Evolutionary conservation across 2,797 vertebrate genomes (phyloP).

Genomic region (Hyperoplus immaculatus): DNA sequence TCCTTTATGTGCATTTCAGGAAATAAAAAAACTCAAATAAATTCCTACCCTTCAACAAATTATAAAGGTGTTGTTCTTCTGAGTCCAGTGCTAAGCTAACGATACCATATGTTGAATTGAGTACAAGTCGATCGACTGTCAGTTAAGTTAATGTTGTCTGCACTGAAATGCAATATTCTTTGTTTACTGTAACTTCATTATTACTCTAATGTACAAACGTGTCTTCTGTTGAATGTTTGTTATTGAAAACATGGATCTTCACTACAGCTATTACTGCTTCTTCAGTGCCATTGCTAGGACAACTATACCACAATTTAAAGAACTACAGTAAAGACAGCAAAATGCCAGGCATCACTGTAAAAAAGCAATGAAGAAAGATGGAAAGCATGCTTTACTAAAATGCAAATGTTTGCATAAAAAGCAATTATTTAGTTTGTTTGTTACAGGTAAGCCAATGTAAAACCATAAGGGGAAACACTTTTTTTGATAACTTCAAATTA

Average conservation of each 20-base stretch:
- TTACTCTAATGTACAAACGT: neutral
- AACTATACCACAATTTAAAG: neutral
- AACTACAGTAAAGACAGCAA: neutral
- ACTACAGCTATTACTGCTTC: neutral
- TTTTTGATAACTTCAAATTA: neutral
- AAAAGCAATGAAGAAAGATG: neutral
- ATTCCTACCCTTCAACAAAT: constrained; percentile 4
- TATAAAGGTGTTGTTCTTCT: constrained; percentile 13
- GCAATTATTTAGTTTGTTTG: neutral
- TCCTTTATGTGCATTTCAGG: constrained; percentile 28
- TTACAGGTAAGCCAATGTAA: neutral
- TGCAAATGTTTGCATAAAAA: constrained; percentile 1
- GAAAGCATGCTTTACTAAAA: neutral
- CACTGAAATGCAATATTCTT: neutral
- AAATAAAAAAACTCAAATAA: constrained; percentile 37
- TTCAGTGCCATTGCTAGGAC: neutral
- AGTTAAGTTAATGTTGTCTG: neutral
- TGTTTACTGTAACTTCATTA: neutral
- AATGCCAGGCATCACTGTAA: neutral
- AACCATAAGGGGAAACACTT: neutral
- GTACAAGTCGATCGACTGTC: neutral
- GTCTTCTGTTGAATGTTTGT: neutral
- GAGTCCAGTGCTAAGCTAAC: neutral
- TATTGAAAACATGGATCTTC: neutral
- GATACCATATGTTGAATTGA: neutral